phyloP scores from a whole-genome alignment of 2,797 vertebrate species.

The Gastrophryne carolinensis region DNA sequence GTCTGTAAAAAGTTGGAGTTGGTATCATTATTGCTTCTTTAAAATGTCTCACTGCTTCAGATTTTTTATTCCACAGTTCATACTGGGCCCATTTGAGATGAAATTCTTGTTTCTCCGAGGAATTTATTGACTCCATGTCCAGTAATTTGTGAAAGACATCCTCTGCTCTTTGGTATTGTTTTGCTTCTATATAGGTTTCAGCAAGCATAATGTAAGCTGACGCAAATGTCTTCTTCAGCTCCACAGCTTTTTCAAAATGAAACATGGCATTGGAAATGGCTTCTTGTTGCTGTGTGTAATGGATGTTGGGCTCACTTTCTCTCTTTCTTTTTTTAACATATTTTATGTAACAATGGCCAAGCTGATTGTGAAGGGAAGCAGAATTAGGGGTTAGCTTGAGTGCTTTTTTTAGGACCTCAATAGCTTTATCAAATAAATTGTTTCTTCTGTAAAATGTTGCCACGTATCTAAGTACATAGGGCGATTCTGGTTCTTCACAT shows the following conservation, averaged over 20 bases:
- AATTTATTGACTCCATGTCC: slow-evolving; percentile 39
- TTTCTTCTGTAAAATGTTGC: slow-evolving; percentile 70
- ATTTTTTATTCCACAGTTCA: slow-evolving; percentile 54
- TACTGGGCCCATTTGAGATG: slow-evolving; percentile 60
- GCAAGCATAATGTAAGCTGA: slow-evolving; percentile 62
- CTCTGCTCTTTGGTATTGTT: slow-evolving; percentile 61
- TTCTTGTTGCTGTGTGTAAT: not conserved
- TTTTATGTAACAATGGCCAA: slow-evolving; percentile 67
- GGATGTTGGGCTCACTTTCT: not conserved
- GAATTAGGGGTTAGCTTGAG: slow-evolving; percentile 57
- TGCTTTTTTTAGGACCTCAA: slow-evolving; percentile 62
- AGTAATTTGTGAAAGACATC: slow-evolving; percentile 61
- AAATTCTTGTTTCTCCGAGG: slow-evolving; percentile 52
- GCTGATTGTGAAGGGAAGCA: slow-evolving; percentile 69
- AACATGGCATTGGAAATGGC: slow-evolving; percentile 40
- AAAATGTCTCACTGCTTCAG: slow-evolving; percentile 65
- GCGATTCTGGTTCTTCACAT: slow-evolving; percentile 59
- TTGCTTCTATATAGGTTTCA: slow-evolving; percentile 52
- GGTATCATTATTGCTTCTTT: slow-evolving; percentile 61
- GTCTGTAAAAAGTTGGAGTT: not conserved
- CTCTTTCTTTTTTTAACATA: not conserved
- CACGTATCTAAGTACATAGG: slow-evolving; percentile 67
- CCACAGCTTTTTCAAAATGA: slow-evolving; percentile 7
- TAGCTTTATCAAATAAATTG: slow-evolving; percentile 55
- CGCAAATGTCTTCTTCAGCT: slow-evolving; percentile 56